Percentiles rank a stretch among this genome's conserved stretches.
Evolutionary conservation across 2,888 invertebrate species (phyloP).

Genomic region (Trichacis sp.): DNA sequence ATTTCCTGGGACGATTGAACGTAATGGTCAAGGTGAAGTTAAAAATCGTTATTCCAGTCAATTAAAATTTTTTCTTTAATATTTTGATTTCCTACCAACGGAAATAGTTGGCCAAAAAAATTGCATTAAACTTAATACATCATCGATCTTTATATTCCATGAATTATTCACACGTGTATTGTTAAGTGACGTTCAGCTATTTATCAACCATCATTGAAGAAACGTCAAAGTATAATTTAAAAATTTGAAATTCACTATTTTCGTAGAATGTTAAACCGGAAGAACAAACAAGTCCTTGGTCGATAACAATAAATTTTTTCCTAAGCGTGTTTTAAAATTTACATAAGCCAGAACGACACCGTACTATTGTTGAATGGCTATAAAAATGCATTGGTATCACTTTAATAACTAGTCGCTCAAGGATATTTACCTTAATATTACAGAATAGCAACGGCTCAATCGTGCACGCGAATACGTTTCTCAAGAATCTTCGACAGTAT

Average conservation of each 20-base stretch:
- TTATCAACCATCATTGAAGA: too few species aligned
- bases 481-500: slow-evolving; percentile 38
- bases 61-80: too few species aligned
- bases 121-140: too few species aligned
- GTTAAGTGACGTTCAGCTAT: too few species aligned
- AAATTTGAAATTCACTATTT: neutral
- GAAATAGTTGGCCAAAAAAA: too few species aligned
- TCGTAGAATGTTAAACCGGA: slow-evolving; percentile 34
- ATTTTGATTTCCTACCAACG: too few species aligned
- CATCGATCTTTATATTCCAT: too few species aligned
- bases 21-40: too few species aligned
- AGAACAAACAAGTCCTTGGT: slow-evolving; percentile 51
- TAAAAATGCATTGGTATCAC: slow-evolving; percentile 56
- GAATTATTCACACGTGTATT: too few species aligned
- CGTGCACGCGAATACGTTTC: slow-evolving; percentile 32
- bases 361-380: slow-evolving; percentile 56
- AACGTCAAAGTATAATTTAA: too few species aligned
- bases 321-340: slow-evolving; percentile 61
- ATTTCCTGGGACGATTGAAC: too few species aligned
- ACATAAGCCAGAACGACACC: slow-evolving; percentile 54
- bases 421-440: slow-evolving; percentile 65
- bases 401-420: slow-evolving; percentile 63
- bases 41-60: too few species aligned
- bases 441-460: slow-evolving; percentile 48
- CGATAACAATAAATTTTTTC: slow-evolving; percentile 62